Conservation (phyloP, 2,113 vertebrate species). For the Pollachius pollachius region DNA sequence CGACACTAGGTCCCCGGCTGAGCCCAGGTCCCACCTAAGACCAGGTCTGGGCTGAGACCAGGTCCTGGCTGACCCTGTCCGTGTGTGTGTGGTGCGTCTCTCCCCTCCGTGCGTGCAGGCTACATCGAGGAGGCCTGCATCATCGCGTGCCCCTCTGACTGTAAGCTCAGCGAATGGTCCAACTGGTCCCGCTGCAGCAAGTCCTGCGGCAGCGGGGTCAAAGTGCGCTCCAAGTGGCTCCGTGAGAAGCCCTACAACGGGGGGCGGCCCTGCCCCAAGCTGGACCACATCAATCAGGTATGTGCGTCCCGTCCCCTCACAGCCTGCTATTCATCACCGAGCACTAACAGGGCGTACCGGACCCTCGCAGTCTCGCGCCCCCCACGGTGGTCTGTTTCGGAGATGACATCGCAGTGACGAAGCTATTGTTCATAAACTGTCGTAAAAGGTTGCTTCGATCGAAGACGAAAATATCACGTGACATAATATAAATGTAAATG, state of each 20-base stretch:
- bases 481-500: no score
- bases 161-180: constrained; percentile 98
- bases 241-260: constrained; percentile 96
- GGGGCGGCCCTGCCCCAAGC: constrained; percentile 93
- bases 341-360: no score
- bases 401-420: no score
- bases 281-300: constrained; percentile 98
- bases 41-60: not conserved
- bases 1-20: no score
- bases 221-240: constrained; percentile 97
- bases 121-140: constrained; percentile 98
- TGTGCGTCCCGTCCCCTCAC: constrained; percentile 29
- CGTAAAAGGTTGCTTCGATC: no score
- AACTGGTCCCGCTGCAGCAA: constrained; percentile 98
- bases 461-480: no score
- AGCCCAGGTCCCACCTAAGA: no score
- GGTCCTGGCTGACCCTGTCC: not conserved
- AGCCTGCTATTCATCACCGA: not conserved
- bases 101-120: constrained; percentile 61
- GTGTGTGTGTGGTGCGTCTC: not conserved
- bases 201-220: constrained; percentile 96
- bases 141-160: constrained; percentile 94
- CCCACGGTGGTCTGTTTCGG: no score
- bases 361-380: no score
- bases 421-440: no score